Conservation (phyloP, 2,888 invertebrate genomes). For the Drosophila neonasuta region DNA sequence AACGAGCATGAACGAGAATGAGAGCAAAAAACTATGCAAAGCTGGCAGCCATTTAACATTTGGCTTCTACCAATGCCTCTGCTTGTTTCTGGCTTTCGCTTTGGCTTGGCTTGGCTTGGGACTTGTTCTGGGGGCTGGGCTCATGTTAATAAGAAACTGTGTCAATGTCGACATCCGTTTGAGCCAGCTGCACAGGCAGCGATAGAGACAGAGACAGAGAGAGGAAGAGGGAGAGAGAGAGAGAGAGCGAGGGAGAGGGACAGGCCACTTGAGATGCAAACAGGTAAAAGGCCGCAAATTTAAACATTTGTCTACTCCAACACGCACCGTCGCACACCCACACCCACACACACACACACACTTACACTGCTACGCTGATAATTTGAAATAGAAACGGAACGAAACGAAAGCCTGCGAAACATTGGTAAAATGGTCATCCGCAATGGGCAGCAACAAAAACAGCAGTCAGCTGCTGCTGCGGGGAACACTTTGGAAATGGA, state of each 20-base stretch:
- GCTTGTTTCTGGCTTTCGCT: neutral
- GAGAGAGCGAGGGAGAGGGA: neutral
- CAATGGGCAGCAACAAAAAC: constrained; percentile 59
- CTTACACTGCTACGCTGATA: constrained; percentile 15
- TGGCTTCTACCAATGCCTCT: constrained; percentile 11
- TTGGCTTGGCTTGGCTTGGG: neutral
- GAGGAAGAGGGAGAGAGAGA: neutral
- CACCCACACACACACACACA: constrained; percentile 15
- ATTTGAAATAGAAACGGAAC: constrained; percentile 1
- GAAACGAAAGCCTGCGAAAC: constrained; percentile 62
- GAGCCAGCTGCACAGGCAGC: constrained; percentile 30
- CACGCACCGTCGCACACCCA: constrained; percentile 65
- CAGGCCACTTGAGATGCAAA: constrained; percentile 74
- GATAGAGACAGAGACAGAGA: constrained; percentile 5
- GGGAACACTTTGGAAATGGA: constrained; percentile 49
- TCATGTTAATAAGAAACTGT: constrained; percentile 72
- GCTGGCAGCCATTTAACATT: constrained; percentile 48
- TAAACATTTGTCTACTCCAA: constrained; percentile 76
- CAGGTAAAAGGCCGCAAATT: constrained; percentile 76
- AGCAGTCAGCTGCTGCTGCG: constrained; percentile 21
- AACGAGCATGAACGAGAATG: constrained; percentile 3
- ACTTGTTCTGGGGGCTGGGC: constrained; percentile 10
- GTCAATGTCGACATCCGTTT: constrained; percentile 78
- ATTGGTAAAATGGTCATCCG: constrained; percentile 80
- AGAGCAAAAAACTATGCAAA: constrained; percentile 33